phyloP scores from a whole-genome alignment of 2,113 vertebrate species.

The Osmerus mordax region DNA sequence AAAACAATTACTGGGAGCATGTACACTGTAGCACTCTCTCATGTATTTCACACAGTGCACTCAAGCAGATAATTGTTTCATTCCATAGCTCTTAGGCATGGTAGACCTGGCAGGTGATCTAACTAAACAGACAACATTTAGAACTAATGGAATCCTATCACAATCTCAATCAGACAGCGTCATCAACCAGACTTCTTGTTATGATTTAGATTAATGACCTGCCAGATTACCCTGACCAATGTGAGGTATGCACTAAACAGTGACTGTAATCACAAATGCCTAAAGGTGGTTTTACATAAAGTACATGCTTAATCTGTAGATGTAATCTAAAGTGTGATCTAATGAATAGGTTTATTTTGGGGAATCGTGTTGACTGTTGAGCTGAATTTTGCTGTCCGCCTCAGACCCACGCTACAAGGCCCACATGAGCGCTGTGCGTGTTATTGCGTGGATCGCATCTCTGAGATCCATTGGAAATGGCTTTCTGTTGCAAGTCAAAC shows the following conservation, averaged over 20 bases:
- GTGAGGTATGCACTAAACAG: too few species aligned
- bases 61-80: slow-evolving; percentile 13
- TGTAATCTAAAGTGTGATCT: too few species aligned
- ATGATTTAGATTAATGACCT: not conserved
- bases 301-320: too few species aligned
- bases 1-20: not conserved
- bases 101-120: not conserved
- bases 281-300: too few species aligned
- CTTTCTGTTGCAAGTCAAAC: not conserved
- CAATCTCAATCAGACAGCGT: not conserved
- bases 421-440: too few species aligned
- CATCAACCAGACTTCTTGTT: not conserved
- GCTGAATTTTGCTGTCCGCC: not conserved
- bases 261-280: too few species aligned
- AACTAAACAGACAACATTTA: not conserved
- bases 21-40: slow-evolving; percentile 5
- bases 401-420: not conserved
- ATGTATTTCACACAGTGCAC: not conserved
- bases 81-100: not conserved
- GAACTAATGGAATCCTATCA: not conserved
- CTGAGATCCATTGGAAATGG: too few species aligned
- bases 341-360: too few species aligned
- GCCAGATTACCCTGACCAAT: not conserved
- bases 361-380: too few species aligned
- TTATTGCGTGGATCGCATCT: too few species aligned